Conservation (phyloP, 2,113 vertebrate species). For the Dendropsophus ebraccatus region DNA sequence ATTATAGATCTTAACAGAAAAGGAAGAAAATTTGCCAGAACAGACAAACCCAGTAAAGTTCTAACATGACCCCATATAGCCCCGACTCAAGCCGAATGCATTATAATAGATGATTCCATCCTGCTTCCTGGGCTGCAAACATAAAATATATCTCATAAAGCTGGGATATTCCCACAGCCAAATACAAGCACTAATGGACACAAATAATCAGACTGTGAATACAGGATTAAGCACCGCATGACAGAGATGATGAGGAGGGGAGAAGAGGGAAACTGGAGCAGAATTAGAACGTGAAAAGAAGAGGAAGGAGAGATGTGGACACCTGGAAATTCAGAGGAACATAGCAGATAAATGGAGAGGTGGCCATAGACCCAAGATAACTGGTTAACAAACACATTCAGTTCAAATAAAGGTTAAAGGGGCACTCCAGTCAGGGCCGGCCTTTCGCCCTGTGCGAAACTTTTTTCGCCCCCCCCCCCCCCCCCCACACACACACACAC, state of each 20-base stretch:
- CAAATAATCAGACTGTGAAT: slow-evolving; percentile 28
- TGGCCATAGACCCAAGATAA: too few relatives aligned
- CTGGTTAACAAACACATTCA: too few relatives aligned
- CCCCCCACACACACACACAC: too few relatives aligned
- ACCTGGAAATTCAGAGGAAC: too few relatives aligned
- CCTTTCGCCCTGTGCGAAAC: too few relatives aligned
- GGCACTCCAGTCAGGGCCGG: too few relatives aligned
- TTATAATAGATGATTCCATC: not conserved
- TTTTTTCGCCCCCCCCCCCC: too few relatives aligned
- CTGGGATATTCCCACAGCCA: not conserved
- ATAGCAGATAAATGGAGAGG: too few relatives aligned
- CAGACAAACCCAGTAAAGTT: not conserved
- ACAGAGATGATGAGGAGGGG: not conserved
- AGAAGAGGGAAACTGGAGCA: not conserved
- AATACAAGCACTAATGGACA: slow-evolving; percentile 2
- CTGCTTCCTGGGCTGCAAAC: not conserved
- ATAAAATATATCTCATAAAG: slow-evolving; percentile 6
- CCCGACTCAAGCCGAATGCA: not conserved
- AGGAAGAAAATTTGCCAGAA: not conserved
- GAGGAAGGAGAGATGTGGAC: too few relatives aligned
- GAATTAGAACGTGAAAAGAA: not conserved
- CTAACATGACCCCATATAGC: not conserved
- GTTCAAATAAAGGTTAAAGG: too few relatives aligned
- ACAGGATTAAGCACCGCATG: not conserved
- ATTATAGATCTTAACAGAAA: not conserved